A percentile compares a stretch with the other conserved stretches of the same genome.
Evolutionary conservation across 2,797 vertebrate species (phyloP).

Genomic region (Manis crassicaudata): DNA sequence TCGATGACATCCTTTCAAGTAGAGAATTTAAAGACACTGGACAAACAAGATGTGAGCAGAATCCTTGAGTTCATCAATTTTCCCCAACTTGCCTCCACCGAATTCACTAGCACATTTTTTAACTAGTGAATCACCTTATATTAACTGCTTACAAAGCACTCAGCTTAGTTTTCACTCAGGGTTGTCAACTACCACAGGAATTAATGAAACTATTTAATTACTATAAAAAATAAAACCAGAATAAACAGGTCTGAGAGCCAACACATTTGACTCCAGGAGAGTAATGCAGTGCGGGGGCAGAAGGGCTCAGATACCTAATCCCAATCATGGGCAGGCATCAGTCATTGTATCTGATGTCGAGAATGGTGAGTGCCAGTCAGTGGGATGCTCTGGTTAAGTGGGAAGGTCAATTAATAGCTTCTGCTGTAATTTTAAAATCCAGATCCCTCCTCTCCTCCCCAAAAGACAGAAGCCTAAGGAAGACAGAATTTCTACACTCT

Average conservation of each 20-base stretch:
- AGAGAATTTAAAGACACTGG: neutral
- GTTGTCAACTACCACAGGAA: neutral
- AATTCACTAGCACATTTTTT: neutral
- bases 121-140: neutral
- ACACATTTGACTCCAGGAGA: neutral
- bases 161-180: neutral
- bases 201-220: neutral
- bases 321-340: accelerated
- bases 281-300: neutral
- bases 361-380: neutral
- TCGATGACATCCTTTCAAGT: neutral
- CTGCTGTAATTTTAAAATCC: neutral
- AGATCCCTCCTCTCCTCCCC: neutral
- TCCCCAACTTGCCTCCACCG: neutral
- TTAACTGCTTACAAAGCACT: neutral
- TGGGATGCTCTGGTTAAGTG: neutral
- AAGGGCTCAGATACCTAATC: neutral
- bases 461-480: neutral
- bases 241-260: neutral
- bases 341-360: neutral
- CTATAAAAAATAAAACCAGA: neutral
- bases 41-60: neutral
- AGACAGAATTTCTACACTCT: neutral
- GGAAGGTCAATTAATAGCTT: neutral
- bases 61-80: neutral